Base-by-base conservation (phyloP, 2,113 vertebrate genomes). In the Rhynchomys soricoides region DNA sequence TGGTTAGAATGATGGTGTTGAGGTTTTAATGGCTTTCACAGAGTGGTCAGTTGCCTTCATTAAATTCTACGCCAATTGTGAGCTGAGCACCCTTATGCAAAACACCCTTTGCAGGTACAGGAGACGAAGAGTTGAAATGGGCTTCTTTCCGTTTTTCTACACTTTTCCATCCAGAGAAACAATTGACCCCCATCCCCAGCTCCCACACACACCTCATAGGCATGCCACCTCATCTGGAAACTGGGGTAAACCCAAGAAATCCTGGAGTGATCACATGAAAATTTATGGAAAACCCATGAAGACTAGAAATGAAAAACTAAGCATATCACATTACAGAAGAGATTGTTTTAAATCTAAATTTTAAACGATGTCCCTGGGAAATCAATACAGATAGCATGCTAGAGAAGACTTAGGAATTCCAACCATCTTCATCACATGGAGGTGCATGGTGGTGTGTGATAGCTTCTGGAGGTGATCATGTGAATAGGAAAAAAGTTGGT, bases 11-110 rank as follows among this genome's bases (percentile, higher is more conserved):
- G 43, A 97, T 97, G 96, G 94, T 73, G 89, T 48, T 16, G 34
- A 22, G 86, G 50, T 93, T 95, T 97, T 98, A 97, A 97, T 97
- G 97, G 97, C 98, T 97, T 98, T 98, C 96, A 97, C 83, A 97
- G 97, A 89, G 90, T 31, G 68, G 85, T 86, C 90, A 96, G 92
- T 96, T 97, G 94, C 45, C 91, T 68, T 96, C 95, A 93, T 96
- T 98, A 97, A 91, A 93, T 96, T 98, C 98, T 97, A 97, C 15
- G 40, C 43, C 45, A 94, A 97, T 94, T 98, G 78, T 64, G 43
- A 96, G 92, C 93, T 59, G 64, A 97, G 81, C 83, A 92, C 70
- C 75, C 97, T 98, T 55, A 94, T 93, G 95, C 82, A 93, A 97
- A 98, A 96, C 52, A 89, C 40, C 50, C 94, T 96, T 92, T 96